phyloP scores from a whole-genome alignment of 2,797 vertebrate species.

The Macroramphosus scolopax region DNA sequence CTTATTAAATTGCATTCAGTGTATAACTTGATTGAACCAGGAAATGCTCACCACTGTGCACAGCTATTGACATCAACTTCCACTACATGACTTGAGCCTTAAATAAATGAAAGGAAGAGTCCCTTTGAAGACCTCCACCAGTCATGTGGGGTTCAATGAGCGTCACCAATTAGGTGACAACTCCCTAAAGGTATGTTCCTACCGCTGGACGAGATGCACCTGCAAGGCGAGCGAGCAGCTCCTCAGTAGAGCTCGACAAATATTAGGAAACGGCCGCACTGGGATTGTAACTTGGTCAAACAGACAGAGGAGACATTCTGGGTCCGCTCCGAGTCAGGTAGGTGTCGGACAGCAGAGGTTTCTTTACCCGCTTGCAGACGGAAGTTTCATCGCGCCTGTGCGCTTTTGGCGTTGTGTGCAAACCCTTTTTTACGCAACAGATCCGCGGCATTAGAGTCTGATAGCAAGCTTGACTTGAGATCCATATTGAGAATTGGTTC shows the following conservation, averaged over 20 bases:
- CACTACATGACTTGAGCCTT: too few relatives aligned
- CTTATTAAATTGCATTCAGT: too few relatives aligned
- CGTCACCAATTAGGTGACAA: conserved; percentile 40
- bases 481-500: not conserved
- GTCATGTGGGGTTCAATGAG: conserved; percentile 25
- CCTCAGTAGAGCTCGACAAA: too few relatives aligned
- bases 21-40: too few relatives aligned
- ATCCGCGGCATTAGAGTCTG: too few relatives aligned
- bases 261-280: too few relatives aligned
- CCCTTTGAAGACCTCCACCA: conserved; percentile 15
- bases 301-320: conserved; percentile 26
- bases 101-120: not conserved
- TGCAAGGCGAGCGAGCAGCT: conserved; percentile 26
- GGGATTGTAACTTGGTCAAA: not conserved
- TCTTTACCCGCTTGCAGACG: not conserved
- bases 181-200: conserved; percentile 48
- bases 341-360: conserved; percentile 1
- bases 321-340: conserved; percentile 56
- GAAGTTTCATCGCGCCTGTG: not conserved
- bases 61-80: too few relatives aligned
- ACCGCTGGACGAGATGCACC: conserved; percentile 41
- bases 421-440: too few relatives aligned
- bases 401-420: not conserved
- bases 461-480: too few relatives aligned
- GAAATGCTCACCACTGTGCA: too few relatives aligned